phyloP scores from a whole-genome alignment of 2,888 invertebrate species.

The Gisinianus flammeolus region DNA sequence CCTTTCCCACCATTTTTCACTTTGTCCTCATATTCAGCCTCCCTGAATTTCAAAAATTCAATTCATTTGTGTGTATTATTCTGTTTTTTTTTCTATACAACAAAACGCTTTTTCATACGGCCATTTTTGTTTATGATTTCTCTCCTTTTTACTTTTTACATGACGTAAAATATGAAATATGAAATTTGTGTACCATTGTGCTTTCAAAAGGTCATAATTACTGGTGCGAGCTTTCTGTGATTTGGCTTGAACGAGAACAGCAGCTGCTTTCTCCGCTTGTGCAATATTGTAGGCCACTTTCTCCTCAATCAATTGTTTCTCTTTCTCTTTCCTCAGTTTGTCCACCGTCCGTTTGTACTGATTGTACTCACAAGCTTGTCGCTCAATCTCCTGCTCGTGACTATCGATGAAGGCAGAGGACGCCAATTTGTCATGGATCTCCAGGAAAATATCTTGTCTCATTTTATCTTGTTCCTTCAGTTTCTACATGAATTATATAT shows the following conservation, averaged over 20 bases:
- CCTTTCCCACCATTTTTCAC: constrained; percentile 35
- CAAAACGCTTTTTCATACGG: too few relatives aligned
- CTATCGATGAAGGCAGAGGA: constrained; percentile 50
- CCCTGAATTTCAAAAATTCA: constrained; percentile 43
- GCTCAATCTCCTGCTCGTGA: constrained; percentile 55
- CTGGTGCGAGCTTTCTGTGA: neutral
- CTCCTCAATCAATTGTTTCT: constrained; percentile 53
- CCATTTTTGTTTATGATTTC: too few relatives aligned
- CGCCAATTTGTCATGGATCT: constrained; percentile 51
- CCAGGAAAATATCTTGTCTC: constrained; percentile 32
- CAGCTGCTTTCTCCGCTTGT: constrained; percentile 49
- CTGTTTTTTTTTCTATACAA: neutral
- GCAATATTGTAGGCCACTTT: constrained; percentile 49
- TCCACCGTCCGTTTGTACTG: constrained; percentile 49
- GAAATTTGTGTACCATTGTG: constrained; percentile 46
- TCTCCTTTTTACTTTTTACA: too few relatives aligned
- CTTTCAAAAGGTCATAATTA: constrained; percentile 48
- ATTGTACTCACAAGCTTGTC: constrained; percentile 55
- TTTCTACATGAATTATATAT: constrained; percentile 25
- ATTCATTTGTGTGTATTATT: neutral
- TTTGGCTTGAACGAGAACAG: constrained; percentile 38
- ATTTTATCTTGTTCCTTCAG: constrained; percentile 30
- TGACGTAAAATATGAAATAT: neutral
- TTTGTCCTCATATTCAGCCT: constrained; percentile 47
- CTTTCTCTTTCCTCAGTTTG: constrained; percentile 51